These are phyloP conservation scores for Ceratosolen solmsi DNA, from an alignment of 1,140 invertebrate genomes.

Conservation along the genomic window DNA sequence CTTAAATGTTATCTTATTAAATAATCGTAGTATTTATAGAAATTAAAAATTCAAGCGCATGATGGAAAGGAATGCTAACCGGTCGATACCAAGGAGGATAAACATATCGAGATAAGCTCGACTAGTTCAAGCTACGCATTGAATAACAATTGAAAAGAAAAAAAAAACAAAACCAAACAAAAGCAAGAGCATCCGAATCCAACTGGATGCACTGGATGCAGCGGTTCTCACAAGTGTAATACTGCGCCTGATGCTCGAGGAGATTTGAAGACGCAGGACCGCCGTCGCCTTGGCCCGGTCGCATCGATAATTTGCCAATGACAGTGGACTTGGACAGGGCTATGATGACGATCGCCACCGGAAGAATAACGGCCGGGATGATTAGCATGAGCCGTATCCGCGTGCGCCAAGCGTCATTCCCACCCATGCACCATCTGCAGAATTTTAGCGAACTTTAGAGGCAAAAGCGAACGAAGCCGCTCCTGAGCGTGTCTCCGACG, in stretches of 20 bases:
- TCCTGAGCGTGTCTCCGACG: neutral
- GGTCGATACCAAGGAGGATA: too few species aligned
- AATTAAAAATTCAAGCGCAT: too few species aligned
- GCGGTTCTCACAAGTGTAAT: neutral
- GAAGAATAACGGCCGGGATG: conserved; percentile 65
- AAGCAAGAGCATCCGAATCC: too few species aligned
- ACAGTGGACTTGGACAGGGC: conserved; percentile 63
- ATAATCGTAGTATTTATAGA: too few species aligned
- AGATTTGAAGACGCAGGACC: neutral
- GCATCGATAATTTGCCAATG: conserved; percentile 57
- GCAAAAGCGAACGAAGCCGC: neutral
- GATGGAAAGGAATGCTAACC: too few species aligned
- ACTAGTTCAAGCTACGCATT: too few species aligned
- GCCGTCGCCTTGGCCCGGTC: conserved; percentile 39
- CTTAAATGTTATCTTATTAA: too few species aligned
- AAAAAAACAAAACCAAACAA: too few species aligned
- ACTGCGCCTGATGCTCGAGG: neutral
- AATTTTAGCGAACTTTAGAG: neutral
- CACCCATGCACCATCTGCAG: conserved; percentile 66
- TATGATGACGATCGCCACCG: conserved; percentile 66
- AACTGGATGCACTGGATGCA: neutral
- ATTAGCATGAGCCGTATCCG: conserved; percentile 66
- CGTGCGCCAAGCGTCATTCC: conserved; percentile 64
- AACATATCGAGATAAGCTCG: too few species aligned
- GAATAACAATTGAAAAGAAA: too few species aligned